These are phyloP conservation scores for Sinonovacula constricta DNA, from an alignment of 1,140 invertebrate species.

Conservation along the genomic window DNA sequence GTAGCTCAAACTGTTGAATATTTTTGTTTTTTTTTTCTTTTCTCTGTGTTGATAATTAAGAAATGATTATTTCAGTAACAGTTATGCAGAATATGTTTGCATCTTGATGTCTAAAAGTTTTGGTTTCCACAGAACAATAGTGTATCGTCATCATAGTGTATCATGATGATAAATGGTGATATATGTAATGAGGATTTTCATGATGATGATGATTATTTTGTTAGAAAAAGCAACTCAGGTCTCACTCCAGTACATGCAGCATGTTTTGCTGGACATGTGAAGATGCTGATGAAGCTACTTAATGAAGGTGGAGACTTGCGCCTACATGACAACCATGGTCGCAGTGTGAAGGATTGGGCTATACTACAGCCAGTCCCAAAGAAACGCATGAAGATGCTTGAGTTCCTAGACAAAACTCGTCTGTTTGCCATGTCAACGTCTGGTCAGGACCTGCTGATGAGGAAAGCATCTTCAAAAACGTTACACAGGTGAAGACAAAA, in stretches of 20 bases:
- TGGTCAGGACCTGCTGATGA: constrained; percentile 44
- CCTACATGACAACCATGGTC: constrained; percentile 74
- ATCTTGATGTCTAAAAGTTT: too few relatives aligned
- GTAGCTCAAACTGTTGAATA: too few relatives aligned
- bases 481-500: constrained; percentile 41
- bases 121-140: too few relatives aligned
- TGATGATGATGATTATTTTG: too few relatives aligned
- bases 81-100: too few relatives aligned
- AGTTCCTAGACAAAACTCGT: constrained; percentile 68
- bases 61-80: too few relatives aligned
- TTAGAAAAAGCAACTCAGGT: constrained; percentile 67
- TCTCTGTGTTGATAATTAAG: too few relatives aligned
- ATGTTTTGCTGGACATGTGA: constrained; percentile 73
- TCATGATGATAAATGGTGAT: too few relatives aligned
- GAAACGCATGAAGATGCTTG: constrained; percentile 63
- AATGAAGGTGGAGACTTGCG: constrained; percentile 78
- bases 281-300: constrained; percentile 73
- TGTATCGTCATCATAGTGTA: too few relatives aligned
- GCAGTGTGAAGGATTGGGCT: constrained; percentile 73
- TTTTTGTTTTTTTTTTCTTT: too few relatives aligned
- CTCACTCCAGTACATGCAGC: constrained; percentile 79
- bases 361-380: constrained; percentile 62
- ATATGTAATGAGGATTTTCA: too few relatives aligned
- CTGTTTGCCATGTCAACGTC: constrained; percentile 67
- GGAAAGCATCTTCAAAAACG: constrained; percentile 36